Conservation (phyloP, 2,888 invertebrate genomes). For the Neria commutata region DNA sequence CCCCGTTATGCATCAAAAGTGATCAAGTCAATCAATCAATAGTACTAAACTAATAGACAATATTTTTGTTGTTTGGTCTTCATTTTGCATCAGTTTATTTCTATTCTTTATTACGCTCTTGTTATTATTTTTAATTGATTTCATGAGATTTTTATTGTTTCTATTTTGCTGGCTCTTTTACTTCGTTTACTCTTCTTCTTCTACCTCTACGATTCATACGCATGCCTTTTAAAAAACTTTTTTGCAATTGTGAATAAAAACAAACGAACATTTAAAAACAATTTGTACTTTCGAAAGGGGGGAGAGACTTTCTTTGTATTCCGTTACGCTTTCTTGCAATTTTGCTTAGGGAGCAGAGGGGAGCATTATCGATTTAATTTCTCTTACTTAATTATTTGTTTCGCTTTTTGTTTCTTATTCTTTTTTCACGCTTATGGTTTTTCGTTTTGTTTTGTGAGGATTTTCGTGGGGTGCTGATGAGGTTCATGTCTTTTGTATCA, state of each 20-base stretch:
- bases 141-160: not conserved
- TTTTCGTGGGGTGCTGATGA: conserved; percentile 57
- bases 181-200: conserved; percentile 3
- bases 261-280: too few relatives aligned
- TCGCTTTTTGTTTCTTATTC: conserved; percentile 28
- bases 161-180: conserved; percentile 1
- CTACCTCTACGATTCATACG: conserved; percentile 10
- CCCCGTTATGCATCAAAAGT: conserved; percentile 33
- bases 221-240: conserved; percentile 43
- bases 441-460: conserved; percentile 44
- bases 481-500: conserved; percentile 57
- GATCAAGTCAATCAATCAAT: conserved; percentile 34
- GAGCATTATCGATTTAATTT: too few relatives aligned
- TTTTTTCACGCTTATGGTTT: conserved; percentile 28
- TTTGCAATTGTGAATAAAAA: too few relatives aligned
- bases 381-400: too few relatives aligned
- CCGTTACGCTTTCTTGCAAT: conserved; percentile 35
- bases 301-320: conserved; percentile 53
- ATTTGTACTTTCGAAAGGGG: conserved; percentile 63
- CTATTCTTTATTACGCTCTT: not conserved
- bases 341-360: too few relatives aligned
- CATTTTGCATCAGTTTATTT: not conserved
- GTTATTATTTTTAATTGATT: conserved; percentile 4
- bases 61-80: not conserved
- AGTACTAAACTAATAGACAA: conserved; percentile 23